Conservation (phyloP, 2,888 invertebrate species). For the Polyommatus iphigenia region DNA sequence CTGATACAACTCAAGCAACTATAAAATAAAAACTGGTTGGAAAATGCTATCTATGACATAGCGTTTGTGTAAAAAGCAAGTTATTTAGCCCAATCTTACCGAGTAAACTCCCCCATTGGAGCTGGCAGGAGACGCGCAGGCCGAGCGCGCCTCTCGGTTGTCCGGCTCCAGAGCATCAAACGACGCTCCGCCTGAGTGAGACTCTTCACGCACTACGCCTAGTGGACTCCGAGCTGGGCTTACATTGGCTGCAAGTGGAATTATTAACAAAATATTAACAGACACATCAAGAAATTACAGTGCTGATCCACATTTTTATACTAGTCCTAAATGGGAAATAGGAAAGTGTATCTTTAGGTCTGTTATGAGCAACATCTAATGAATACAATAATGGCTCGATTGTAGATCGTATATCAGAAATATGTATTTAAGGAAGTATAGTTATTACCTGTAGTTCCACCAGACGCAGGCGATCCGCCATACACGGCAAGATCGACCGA, state of each 20-base stretch:
- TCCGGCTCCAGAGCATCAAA: constrained; percentile 73
- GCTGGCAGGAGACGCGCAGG: constrained; percentile 92
- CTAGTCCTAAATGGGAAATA: too few relatives aligned
- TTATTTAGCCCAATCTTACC: constrained; percentile 74
- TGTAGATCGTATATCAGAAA: too few relatives aligned
- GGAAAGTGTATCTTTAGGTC: neutral
- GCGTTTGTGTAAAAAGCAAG: neutral
- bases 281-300: neutral
- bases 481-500: constrained; percentile 82
- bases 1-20: neutral
- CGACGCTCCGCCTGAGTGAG: constrained; percentile 71
- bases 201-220: constrained; percentile 82
- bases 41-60: neutral
- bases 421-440: neutral
- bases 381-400: too few relatives aligned
- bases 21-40: neutral
- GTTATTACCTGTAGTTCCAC: constrained; percentile 64
- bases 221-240: constrained; percentile 75
- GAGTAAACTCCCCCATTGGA: constrained; percentile 95
- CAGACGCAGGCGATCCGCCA: constrained; percentile 66
- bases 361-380: neutral
- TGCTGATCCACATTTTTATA: neutral
- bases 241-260: constrained; percentile 61
- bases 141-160: constrained; percentile 76
- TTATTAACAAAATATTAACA: neutral